Conservation (phyloP, 2,888 invertebrate species). For the Dendrolimus pini region DNA sequence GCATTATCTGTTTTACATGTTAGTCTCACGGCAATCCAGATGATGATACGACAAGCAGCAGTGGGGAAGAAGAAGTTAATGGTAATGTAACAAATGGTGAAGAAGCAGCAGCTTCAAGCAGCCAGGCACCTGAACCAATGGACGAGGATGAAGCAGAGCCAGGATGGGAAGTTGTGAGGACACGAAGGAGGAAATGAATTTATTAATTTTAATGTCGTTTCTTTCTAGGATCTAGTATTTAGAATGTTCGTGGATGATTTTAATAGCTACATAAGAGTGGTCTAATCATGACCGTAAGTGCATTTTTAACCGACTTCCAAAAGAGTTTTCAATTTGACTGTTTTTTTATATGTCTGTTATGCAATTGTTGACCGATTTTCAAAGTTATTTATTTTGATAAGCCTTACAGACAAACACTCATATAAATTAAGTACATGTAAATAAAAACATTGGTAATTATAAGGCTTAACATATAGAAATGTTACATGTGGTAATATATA, state of each 20-base stretch:
- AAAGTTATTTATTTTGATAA: too few species aligned
- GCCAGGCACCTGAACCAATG: slow-evolving; percentile 45
- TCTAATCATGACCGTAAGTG: too few species aligned
- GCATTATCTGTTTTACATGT: slow-evolving; percentile 5
- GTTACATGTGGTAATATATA: too few species aligned
- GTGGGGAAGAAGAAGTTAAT: slow-evolving; percentile 48
- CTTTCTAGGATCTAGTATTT: slow-evolving; percentile 1
- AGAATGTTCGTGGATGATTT: slow-evolving; percentile 6
- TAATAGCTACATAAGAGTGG: too few species aligned
- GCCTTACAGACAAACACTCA: too few species aligned
- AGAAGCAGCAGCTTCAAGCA: slow-evolving; percentile 31
- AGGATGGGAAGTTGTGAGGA: slow-evolving; percentile 81
- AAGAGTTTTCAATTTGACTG: too few species aligned
- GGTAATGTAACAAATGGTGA: slow-evolving; percentile 34
- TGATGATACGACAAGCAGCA: slow-evolving; percentile 64
- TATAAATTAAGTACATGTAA: too few species aligned
- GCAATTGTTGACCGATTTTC: too few species aligned
- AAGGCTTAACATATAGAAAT: too few species aligned
- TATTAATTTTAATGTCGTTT: slow-evolving; percentile 8
- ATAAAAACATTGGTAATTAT: too few species aligned
- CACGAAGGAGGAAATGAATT: slow-evolving; percentile 66
- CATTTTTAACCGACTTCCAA: too few species aligned
- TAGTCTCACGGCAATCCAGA: slow-evolving; percentile 68
- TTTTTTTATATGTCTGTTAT: too few species aligned
- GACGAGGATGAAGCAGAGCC: slow-evolving; percentile 72